phyloP scores from a whole-genome alignment of 2,113 vertebrate species.

The Scortum barcoo region DNA sequence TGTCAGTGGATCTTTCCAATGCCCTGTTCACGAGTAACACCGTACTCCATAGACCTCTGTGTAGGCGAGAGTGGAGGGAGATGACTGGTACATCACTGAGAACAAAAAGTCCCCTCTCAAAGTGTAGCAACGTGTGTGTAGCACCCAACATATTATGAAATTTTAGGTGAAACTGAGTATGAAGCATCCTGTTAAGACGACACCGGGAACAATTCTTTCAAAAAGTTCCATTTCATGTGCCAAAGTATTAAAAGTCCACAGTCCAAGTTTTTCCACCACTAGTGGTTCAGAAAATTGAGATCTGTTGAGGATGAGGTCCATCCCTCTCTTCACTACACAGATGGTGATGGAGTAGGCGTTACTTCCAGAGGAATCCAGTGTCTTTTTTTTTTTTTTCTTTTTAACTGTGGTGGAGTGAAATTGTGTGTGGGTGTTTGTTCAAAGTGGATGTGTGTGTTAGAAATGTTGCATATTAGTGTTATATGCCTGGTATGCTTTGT shows the following conservation, averaged over 20 bases:
- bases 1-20: constrained; percentile 38
- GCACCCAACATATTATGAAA: constrained; percentile 3
- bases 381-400: constrained; percentile 42
- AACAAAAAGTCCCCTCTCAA: background rate
- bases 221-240: constrained; percentile 18
- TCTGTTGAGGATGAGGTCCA: background rate
- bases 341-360: constrained; percentile 35
- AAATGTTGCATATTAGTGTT: constrained; percentile 75
- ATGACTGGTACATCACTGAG: background rate
- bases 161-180: background rate
- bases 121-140: constrained; percentile 26
- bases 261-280: background rate
- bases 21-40: constrained; percentile 13
- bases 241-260: constrained; percentile 3
- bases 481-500: constrained; percentile 78
- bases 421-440: constrained; percentile 72
- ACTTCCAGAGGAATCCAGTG: constrained; percentile 38
- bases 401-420: constrained; percentile 68
- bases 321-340: constrained; percentile 36
- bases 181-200: background rate
- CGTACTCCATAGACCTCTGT: constrained; percentile 39
- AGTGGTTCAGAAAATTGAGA: background rate
- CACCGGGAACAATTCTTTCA: background rate
- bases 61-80: background rate
- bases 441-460: constrained; percentile 74